phyloP scores from a whole-genome alignment of 2,113 vertebrate genomes.

The Typhlomys cinereus region DNA sequence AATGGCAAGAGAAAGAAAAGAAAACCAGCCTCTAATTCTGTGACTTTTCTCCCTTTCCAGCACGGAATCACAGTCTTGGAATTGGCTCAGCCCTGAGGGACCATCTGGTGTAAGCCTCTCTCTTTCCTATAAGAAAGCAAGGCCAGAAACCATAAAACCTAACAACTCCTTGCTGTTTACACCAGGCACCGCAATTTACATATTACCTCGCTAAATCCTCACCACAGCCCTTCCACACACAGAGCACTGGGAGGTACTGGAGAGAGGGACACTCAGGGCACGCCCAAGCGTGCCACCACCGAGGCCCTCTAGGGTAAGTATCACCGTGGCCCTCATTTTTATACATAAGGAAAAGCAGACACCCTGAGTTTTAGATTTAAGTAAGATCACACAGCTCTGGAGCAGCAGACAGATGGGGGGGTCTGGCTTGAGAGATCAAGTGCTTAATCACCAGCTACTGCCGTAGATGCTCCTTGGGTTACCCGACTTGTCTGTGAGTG shows the following conservation, averaged over 20 bases:
- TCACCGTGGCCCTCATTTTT: background rate
- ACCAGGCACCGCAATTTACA: conserved; percentile 47
- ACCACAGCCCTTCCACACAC: background rate
- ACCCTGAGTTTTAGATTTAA: background rate
- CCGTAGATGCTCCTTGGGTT: background rate
- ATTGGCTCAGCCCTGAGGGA: conserved; percentile 62
- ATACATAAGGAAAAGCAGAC: background rate
- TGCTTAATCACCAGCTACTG: background rate
- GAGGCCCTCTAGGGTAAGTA: background rate
- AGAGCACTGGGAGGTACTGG: background rate
- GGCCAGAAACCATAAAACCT: conserved; percentile 71
- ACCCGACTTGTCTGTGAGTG: background rate
- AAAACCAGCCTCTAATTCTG: conserved; percentile 67
- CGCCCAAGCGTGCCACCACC: background rate
- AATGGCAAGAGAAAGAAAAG: conserved; percentile 64
- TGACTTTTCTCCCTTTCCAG: conserved; percentile 57
- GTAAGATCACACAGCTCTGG: conserved; percentile 20
- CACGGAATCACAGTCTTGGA: conserved; percentile 48
- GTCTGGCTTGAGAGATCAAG: background rate
- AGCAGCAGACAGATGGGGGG: background rate
- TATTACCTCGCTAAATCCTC: conserved; percentile 44
- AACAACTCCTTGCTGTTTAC: conserved; percentile 23
- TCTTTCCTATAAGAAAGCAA: conserved; percentile 61
- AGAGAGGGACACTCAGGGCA: background rate
- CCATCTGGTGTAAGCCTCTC: conserved; percentile 69